A percentile compares a stretch with the other conserved stretches of the same genome.
These are phyloP conservation scores for Lepus oiostolus DNA, from an alignment of 2,797 vertebrate species.

Conservation along the genomic window DNA sequence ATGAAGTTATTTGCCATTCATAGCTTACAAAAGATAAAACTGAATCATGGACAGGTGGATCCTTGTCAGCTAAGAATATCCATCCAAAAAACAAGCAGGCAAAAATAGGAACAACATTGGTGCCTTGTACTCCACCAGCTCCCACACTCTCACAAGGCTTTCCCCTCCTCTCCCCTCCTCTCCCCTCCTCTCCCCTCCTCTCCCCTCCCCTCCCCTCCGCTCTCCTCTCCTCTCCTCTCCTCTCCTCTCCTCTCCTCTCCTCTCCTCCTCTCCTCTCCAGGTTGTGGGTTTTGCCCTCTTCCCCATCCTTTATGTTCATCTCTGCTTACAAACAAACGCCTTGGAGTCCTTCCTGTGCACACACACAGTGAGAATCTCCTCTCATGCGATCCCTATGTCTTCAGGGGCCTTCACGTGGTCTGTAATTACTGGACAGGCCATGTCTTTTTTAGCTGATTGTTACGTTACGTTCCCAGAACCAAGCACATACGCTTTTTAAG, in stretches of 20 bases:
- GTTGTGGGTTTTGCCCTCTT: background rate
- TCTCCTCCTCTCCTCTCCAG: too few relatives aligned
- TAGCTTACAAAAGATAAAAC: background rate
- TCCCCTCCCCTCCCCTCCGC: fast-evolving
- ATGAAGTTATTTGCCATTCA: background rate
- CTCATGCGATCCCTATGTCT: background rate
- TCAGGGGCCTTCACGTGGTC: background rate
- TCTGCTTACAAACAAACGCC: background rate
- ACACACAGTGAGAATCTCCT: background rate
- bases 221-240: too few relatives aligned
- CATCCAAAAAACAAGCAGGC: background rate
- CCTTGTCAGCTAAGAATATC: background rate
- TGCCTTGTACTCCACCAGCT: too few relatives aligned
- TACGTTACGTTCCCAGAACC: background rate
- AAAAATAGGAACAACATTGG: background rate
- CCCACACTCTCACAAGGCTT: background rate
- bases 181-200: too few relatives aligned
- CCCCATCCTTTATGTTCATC: background rate
- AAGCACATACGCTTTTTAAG: background rate
- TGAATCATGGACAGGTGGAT: background rate
- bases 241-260: too few relatives aligned
- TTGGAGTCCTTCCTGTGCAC: background rate
- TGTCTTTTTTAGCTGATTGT: background rate
- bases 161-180: too few relatives aligned
- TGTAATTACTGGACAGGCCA: background rate